Evolutionary conservation across 2,113 vertebrate species (phyloP), one percentile per base, ranked within the genome.

Genomic region (Phyllostomus discolor): DNA sequence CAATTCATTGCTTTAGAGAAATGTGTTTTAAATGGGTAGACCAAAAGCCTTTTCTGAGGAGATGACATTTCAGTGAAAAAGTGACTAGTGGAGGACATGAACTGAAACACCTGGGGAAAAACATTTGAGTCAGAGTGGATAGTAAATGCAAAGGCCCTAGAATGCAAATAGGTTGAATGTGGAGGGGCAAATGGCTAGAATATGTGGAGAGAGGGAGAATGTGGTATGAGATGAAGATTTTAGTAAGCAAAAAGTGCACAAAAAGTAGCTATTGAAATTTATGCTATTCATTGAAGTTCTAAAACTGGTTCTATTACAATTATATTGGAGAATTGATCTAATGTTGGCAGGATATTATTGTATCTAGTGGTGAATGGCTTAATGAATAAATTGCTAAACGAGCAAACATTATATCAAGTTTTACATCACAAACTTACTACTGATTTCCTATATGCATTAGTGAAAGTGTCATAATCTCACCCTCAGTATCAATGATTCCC

Each of bases 361-460:
- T 85, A 90, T 84, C 95, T 87, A 75, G n/a, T 59, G 83, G 28
- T 73, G 31, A 85, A 35, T 70, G 14, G 54, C 88, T 91, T 95
- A 93, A 87, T 96, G 89, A 96, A 66, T 78, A 92, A 90, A 84
- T 81, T 88, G 59, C 22, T 85, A 79, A 38, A 59, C 16, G 83
- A 83, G 14, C n/a, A 80, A 41, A 28, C 33, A 67, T 11, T 50
- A 59, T 89, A 93, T 76, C 2, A 24, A 93, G n/a, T 90, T 90
- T 91, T 95, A 95, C 92, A 83, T 96, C 28, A 80, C 9, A 69
- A 52, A 66, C 10, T 78, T 91, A 52, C 7, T 64, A 38, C 76
- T 67, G 52, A 73, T 59, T 80, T 96, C 9, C 15, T 38, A 8
- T 17, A 54, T 76, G 57, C 94, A 70, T 31, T 80, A 88, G 50